Conservation (phyloP, 37 sponge, comb jelly and placozoan species). For the Lycopodina hypogea region DNA sequence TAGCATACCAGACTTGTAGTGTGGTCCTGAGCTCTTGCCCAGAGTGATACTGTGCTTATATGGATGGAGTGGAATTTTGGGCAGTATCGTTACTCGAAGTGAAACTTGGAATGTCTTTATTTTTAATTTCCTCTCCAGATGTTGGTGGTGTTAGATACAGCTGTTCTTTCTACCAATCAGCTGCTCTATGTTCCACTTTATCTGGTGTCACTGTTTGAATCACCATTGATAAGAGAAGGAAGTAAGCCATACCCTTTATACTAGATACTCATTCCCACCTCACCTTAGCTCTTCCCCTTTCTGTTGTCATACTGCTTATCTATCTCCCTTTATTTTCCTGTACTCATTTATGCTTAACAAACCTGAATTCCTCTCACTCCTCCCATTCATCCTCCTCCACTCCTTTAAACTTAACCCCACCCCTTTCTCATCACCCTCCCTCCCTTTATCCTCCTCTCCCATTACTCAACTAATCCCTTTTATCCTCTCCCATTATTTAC, state of each 20-base stretch:
- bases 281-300: too few relatives aligned
- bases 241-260: constrained; percentile 28
- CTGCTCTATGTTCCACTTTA: constrained; percentile 58
- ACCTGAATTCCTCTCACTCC: too few relatives aligned
- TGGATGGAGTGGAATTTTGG: too few relatives aligned
- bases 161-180: constrained; percentile 26
- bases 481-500: background rate
- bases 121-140: constrained; percentile 35
- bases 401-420: background rate
- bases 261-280: too few relatives aligned
- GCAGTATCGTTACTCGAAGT: too few relatives aligned
- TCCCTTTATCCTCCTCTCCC: background rate
- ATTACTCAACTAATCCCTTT: background rate
- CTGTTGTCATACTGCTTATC: too few relatives aligned
- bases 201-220: constrained; percentile 77
- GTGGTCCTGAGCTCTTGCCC: background rate
- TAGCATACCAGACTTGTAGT: background rate
- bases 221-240: constrained; percentile 75
- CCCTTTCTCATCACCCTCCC: background rate
- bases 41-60: too few relatives aligned
- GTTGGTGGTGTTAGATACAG: constrained; percentile 65
- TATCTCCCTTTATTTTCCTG: too few relatives aligned
- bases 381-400: background rate
- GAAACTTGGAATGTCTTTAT: too few relatives aligned
- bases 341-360: too few relatives aligned